Evolutionary conservation across 2,888 invertebrate genomes (phyloP).

Genomic region (Drosophila testacea): DNA sequence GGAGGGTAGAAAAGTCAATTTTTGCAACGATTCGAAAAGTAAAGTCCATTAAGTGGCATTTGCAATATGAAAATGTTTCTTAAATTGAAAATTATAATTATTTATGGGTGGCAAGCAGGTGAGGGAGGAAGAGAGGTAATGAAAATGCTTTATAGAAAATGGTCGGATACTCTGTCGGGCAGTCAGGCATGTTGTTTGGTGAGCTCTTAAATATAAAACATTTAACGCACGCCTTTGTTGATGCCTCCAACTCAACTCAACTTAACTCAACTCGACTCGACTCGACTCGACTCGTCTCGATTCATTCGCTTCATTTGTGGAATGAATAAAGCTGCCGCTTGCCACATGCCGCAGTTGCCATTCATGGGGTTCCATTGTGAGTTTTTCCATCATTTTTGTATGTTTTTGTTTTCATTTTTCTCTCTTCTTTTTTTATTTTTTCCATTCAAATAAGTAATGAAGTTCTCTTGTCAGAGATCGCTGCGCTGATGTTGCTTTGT

Average conservation of each 20-base stretch:
- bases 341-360: slow-evolving; percentile 31
- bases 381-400: slow-evolving; percentile 61
- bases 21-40: slow-evolving; percentile 43
- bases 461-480: slow-evolving; percentile 58
- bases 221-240: slow-evolving; percentile 72
- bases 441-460: slow-evolving; percentile 77
- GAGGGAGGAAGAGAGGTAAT: slow-evolving; percentile 1
- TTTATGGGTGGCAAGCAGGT: slow-evolving; percentile 38
- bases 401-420: slow-evolving; percentile 42
- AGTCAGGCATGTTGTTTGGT: slow-evolving; percentile 52
- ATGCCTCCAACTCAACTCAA: slow-evolving; percentile 48
- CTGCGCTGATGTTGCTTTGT: slow-evolving; percentile 20
- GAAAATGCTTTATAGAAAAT: slow-evolving; percentile 43
- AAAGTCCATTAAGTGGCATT: slow-evolving; percentile 51
- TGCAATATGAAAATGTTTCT: slow-evolving; percentile 51
- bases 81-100: slow-evolving; percentile 75
- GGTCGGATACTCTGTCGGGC: slow-evolving; percentile 12
- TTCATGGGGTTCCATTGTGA: slow-evolving; percentile 60
- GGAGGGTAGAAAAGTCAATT: slow-evolving; percentile 48
- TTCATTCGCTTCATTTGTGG: slow-evolving; percentile 73
- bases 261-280: slow-evolving; percentile 44
- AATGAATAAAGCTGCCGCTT: slow-evolving; percentile 57
- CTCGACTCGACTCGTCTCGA: slow-evolving; percentile 31
- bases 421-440: slow-evolving; percentile 20
- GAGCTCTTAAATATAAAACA: slow-evolving; percentile 76